These are phyloP conservation scores for Sphaerophoria taeniata DNA, from an alignment of 2,888 invertebrate species.

Conservation along the genomic window DNA sequence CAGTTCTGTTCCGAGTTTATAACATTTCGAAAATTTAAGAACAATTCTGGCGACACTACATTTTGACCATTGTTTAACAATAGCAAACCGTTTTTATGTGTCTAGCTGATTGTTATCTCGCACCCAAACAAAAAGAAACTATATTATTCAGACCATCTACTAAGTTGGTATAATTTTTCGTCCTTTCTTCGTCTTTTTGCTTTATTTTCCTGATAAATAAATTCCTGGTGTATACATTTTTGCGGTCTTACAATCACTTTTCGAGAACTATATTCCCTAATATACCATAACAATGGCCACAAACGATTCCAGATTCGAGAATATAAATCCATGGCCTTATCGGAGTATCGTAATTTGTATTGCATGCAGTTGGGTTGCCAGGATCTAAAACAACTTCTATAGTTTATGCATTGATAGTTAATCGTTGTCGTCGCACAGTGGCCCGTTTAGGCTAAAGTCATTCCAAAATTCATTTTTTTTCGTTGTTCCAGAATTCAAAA, in stretches of 20 bases:
- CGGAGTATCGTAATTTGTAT: constrained; percentile 73
- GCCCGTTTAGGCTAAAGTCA: too few species aligned
- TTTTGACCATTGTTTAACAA: constrained; percentile 69
- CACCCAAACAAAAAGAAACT: neutral
- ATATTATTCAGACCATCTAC: neutral
- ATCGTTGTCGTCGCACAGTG: constrained; percentile 50
- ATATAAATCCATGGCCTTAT: constrained; percentile 73
- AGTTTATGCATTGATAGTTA: constrained; percentile 73
- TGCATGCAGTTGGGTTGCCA: constrained; percentile 66
- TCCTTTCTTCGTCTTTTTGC: constrained; percentile 63
- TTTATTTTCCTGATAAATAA: constrained; percentile 18
- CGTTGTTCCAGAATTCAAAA: too few species aligned
- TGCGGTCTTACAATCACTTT: constrained; percentile 64
- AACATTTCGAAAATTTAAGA: constrained; percentile 1
- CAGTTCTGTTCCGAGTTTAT: constrained; percentile 36
- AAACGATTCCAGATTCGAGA: constrained; percentile 48
- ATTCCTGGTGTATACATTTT: constrained; percentile 20
- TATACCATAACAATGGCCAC: constrained; percentile 56
- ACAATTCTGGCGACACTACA: constrained; percentile 53
- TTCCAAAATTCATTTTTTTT: neutral
- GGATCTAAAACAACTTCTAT: constrained; percentile 39
- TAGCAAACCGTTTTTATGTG: constrained; percentile 67
- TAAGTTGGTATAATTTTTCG: constrained; percentile 57
- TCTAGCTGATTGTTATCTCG: constrained; percentile 69
- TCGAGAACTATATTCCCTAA: constrained; percentile 24